These are phyloP conservation scores for Scaptomyza polygonia DNA, from an alignment of 2,888 invertebrate genomes.

Conservation along the genomic window DNA sequence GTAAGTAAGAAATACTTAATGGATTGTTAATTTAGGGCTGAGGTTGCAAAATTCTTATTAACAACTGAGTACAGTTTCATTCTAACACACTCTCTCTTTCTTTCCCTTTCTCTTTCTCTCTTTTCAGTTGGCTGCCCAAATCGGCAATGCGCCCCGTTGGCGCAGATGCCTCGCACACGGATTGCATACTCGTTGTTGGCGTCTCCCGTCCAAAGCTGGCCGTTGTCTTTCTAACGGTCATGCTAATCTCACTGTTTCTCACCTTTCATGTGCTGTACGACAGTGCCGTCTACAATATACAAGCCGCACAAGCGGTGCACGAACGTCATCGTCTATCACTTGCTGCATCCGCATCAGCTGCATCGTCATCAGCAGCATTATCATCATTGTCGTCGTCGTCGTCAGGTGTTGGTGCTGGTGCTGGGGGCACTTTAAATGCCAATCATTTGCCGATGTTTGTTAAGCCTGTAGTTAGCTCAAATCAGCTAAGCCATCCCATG, in stretches of 20 bases:
- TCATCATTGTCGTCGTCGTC: conserved; percentile 20
- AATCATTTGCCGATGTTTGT: conserved; percentile 81
- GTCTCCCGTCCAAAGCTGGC: conserved; percentile 94
- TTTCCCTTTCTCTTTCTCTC: conserved; percentile 14
- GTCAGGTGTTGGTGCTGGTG: neutral
- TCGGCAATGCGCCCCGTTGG: conserved; percentile 92
- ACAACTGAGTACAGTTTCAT: neutral
- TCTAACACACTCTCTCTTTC: neutral
- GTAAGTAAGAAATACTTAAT: no score
- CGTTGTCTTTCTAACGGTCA: conserved; percentile 90
- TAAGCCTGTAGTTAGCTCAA: conserved; percentile 74
- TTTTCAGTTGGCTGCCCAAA: conserved; percentile 91
- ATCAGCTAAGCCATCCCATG: conserved; percentile 84
- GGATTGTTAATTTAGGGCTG: no score
- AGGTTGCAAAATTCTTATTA: no score
- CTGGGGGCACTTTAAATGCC: conserved; percentile 8
- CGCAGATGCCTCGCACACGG: conserved; percentile 90
- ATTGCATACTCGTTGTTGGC: conserved; percentile 93
- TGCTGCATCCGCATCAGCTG: conserved; percentile 62
- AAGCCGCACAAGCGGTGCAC: conserved; percentile 87
- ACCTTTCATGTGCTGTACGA: conserved; percentile 94
- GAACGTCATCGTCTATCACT: conserved; percentile 85
- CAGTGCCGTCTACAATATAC: conserved; percentile 92
- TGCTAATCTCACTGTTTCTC: conserved; percentile 92
- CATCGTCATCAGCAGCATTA: conserved; percentile 23